Evolutionary conservation across 1,140 invertebrate genomes (phyloP).

Genomic region (Drosophila ercepeae): DNA sequence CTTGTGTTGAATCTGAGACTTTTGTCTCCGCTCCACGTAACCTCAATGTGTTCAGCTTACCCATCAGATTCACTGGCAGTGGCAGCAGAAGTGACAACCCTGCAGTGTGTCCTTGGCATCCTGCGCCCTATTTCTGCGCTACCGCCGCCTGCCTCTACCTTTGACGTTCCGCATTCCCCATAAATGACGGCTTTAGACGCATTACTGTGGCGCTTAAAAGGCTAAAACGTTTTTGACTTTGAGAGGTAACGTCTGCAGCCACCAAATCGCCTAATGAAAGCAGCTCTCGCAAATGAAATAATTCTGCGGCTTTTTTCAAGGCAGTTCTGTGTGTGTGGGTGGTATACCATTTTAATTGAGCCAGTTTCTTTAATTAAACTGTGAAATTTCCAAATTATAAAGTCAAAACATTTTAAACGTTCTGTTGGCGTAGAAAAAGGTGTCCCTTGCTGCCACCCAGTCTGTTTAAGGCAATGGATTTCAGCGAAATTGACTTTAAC

Average conservation of each 20-base stretch:
- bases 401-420: constrained; percentile 53
- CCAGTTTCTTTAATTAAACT: constrained; percentile 64
- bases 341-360: constrained; percentile 51
- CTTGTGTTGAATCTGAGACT: constrained; percentile 41
- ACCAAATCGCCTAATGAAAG: constrained; percentile 68
- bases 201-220: constrained; percentile 77
- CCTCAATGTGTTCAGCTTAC: constrained; percentile 62
- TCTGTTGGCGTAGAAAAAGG: constrained; percentile 21
- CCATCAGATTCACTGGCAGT: constrained; percentile 51
- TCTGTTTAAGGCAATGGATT: background rate
- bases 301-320: constrained; percentile 33
- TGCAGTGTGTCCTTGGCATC: constrained; percentile 62
- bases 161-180: constrained; percentile 1
- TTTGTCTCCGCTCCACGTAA: constrained; percentile 70
- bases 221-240: constrained; percentile 79
- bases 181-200: constrained; percentile 65
- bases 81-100: background rate
- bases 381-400: constrained; percentile 58
- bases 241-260: constrained; percentile 48
- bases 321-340: constrained; percentile 13
- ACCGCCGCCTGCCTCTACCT: constrained; percentile 3
- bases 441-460: constrained; percentile 14
- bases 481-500: constrained; percentile 2
- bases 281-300: constrained; percentile 63
- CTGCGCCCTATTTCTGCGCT: constrained; percentile 32